A percentile compares a stretch with the other conserved stretches of the same genome.
phyloP scores from a whole-genome alignment of 2,888 invertebrate genomes.

The Pomacea canaliculata region DNA sequence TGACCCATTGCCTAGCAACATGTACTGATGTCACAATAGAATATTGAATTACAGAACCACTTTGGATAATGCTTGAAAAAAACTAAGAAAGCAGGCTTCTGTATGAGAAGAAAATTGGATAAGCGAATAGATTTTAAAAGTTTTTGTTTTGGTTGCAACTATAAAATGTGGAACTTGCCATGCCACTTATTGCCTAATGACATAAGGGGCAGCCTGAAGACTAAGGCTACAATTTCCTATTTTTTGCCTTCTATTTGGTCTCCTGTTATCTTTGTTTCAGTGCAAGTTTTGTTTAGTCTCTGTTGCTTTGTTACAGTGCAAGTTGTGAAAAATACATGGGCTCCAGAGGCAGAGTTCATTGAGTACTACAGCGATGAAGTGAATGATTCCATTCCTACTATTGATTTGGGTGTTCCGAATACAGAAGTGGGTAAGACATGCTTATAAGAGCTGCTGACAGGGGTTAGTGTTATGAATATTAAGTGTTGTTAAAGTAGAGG shows the following conservation, averaged over 20 bases:
- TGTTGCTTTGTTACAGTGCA: slow-evolving; percentile 72
- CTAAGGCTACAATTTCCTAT: too few relatives aligned
- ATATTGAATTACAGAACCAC: background rate
- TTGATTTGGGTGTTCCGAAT: slow-evolving; percentile 81
- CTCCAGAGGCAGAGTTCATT: slow-evolving; percentile 78
- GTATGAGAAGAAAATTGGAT: too few relatives aligned
- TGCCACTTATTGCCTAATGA: too few relatives aligned
- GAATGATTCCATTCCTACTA: slow-evolving; percentile 79
- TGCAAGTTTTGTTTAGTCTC: slow-evolving; percentile 73
- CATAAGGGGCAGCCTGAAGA: too few relatives aligned
- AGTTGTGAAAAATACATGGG: slow-evolving; percentile 89
- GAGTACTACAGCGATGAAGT: slow-evolving; percentile 85
- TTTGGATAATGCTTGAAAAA: background rate
- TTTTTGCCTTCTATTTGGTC: background rate
- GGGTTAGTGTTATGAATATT: background rate
- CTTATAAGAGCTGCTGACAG: too few relatives aligned
- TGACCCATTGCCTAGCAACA: background rate
- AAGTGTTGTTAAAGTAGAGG: background rate
- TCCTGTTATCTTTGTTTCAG: slow-evolving; percentile 52
- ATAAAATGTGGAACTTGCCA: too few relatives aligned
- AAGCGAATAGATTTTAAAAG: too few relatives aligned
- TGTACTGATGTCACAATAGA: background rate
- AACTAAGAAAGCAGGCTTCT: too few relatives aligned
- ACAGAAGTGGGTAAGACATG: slow-evolving; percentile 77
- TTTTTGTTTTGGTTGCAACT: too few relatives aligned